Evolutionary conservation across 2,113 vertebrate genomes (phyloP).

Genomic region (Hydropotes inermis): DNA sequence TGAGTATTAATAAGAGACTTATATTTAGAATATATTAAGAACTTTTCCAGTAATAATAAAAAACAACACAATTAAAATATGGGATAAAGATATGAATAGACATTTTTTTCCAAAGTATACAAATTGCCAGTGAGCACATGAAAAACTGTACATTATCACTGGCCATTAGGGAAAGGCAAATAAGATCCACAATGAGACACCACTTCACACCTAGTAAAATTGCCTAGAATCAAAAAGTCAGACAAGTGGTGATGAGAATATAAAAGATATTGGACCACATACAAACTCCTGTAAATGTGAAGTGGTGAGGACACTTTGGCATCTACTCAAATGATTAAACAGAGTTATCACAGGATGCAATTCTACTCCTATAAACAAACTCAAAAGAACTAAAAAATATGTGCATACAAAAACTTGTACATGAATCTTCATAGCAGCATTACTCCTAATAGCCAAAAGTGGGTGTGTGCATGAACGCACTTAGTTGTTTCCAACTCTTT

Average conservation of each 20-base stretch:
- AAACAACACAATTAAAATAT: background rate
- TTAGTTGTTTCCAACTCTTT: background rate
- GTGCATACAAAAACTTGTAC: background rate
- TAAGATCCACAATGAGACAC: background rate
- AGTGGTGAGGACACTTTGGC: background rate
- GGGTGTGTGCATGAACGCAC: fast-evolving
- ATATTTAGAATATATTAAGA: background rate
- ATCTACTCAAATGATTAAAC: background rate
- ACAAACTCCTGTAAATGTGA: background rate
- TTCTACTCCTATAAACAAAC: background rate
- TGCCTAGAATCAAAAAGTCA: background rate
- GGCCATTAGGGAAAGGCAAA: background rate
- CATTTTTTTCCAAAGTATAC: background rate
- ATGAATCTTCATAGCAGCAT: background rate
- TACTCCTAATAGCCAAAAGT: background rate
- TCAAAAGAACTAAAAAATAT: background rate
- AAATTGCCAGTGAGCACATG: background rate
- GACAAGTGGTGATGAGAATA: background rate
- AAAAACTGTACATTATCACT: background rate
- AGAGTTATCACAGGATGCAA: background rate
- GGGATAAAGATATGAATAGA: background rate
- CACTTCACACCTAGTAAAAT: background rate
- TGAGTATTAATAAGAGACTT: background rate
- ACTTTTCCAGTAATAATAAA: background rate
- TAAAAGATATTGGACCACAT: background rate